Evolutionary conservation across 1,140 invertebrate genomes (phyloP).

Genomic region (Bombus confusus): DNA sequence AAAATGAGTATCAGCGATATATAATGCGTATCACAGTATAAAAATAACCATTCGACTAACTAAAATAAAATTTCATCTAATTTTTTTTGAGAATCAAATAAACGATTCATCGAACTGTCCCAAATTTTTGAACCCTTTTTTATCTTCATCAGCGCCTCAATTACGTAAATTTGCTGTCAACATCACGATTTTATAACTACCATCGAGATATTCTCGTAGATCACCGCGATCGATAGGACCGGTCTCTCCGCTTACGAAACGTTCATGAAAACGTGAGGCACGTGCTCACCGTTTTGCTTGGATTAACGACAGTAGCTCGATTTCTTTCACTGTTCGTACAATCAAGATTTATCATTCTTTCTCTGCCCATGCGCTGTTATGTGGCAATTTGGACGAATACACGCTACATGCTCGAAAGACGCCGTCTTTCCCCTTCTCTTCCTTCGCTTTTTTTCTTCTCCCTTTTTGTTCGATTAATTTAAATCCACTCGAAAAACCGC

Average conservation of each 20-base stretch:
- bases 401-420: slow-evolving; percentile 7
- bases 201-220: slow-evolving; percentile 8
- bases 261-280: slow-evolving; percentile 54
- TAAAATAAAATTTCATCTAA: not conserved
- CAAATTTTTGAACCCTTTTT: not conserved
- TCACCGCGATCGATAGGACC: slow-evolving; percentile 23
- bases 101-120: not conserved
- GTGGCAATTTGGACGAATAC: slow-evolving; percentile 6
- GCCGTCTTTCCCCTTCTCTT: not conserved
- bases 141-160: not conserved
- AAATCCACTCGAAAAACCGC: slow-evolving; percentile 8
- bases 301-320: slow-evolving; percentile 12
- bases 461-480: not conserved
- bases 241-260: slow-evolving; percentile 29
- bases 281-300: slow-evolving; percentile 29
- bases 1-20: too few species aligned
- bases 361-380: not conserved
- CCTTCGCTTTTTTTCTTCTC: not conserved
- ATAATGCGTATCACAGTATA: too few species aligned
- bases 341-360: slow-evolving; percentile 43
- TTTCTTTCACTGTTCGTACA: not conserved
- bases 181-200: not conserved
- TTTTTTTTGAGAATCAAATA: not conserved
- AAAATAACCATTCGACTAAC: too few species aligned
- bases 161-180: not conserved